Evolutionary conservation across 2,888 invertebrate genomes (phyloP).

Genomic region (Eledone cirrhosa): DNA sequence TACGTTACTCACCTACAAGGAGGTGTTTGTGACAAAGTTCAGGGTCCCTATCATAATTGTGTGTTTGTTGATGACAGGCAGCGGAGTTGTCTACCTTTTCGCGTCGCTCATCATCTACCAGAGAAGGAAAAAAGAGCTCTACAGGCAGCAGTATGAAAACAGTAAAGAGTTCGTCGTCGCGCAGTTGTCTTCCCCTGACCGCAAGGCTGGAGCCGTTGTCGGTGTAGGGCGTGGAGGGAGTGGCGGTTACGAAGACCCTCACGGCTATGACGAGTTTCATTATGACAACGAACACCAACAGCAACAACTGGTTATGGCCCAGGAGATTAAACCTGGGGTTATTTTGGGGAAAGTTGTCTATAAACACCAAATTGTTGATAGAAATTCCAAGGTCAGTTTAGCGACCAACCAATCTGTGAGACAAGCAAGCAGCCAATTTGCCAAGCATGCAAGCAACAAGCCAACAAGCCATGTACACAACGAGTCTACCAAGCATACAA

Average conservation of each 20-base stretch:
- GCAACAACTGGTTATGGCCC: background rate
- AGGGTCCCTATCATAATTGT: background rate
- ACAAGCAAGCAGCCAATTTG: too few species aligned
- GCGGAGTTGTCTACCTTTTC: background rate
- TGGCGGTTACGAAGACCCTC: too few species aligned
- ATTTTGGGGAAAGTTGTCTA: background rate
- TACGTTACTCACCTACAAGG: background rate
- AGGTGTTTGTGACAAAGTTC: background rate
- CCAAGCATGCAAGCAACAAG: too few species aligned
- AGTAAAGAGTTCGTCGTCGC: background rate
- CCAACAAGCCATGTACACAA: too few species aligned
- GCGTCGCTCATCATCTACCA: background rate
- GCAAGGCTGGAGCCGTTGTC: too few species aligned
- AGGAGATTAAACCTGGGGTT: background rate
- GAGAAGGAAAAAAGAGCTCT: background rate
- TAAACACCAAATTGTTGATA: background rate
- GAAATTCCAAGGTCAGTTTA: too few species aligned
- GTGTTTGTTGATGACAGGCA: background rate
- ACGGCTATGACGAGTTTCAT: too few species aligned
- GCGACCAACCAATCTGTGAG: too few species aligned
- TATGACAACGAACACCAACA: too few species aligned
- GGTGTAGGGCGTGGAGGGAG: too few species aligned
- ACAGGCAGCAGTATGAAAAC: background rate
- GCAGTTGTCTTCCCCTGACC: background rate
- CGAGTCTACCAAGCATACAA: too few species aligned